These are phyloP conservation scores for Ceyx margarethae DNA, from an alignment of 2,113 vertebrate genomes.

Conservation along the genomic window DNA sequence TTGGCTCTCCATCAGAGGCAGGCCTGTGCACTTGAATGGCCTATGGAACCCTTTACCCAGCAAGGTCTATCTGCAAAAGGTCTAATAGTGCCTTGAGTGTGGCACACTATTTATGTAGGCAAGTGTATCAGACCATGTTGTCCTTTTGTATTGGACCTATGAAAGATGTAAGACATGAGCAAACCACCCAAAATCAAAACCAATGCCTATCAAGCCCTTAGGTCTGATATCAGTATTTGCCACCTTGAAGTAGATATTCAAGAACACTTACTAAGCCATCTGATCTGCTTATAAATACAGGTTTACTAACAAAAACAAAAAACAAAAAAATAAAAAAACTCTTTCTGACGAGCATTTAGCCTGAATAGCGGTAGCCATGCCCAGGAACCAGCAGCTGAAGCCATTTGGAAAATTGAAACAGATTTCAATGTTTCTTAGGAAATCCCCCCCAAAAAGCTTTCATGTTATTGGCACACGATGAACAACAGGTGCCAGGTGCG, in stretches of 20 bases:
- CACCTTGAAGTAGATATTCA: background rate
- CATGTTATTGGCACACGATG: background rate
- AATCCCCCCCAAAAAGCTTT: background rate
- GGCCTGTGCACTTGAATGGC: background rate
- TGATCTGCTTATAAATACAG: background rate
- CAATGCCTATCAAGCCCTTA: background rate
- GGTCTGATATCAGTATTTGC: background rate
- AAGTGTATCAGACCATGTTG: rapidly evolving
- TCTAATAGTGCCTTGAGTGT: background rate
- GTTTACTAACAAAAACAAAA: background rate
- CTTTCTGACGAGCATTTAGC: background rate
- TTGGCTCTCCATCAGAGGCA: background rate
- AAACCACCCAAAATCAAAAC: background rate
- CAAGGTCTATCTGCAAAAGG: background rate
- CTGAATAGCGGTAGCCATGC: background rate
- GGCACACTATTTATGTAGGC: rapidly evolving
- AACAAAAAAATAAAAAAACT: background rate
- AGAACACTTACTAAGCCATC: background rate
- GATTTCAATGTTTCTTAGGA: conserved; percentile 8
- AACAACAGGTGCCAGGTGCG: conserved; percentile 50
- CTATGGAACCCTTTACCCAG: background rate
- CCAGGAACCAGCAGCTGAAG: background rate
- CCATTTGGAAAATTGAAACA: background rate
- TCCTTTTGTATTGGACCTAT: background rate
- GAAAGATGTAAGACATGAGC: rapidly evolving